Percentiles rank a stretch among this genome's conserved stretches.
These are phyloP conservation scores for Scatophagus argus DNA, from an alignment of 2,113 vertebrate species.

Conservation along the genomic window DNA sequence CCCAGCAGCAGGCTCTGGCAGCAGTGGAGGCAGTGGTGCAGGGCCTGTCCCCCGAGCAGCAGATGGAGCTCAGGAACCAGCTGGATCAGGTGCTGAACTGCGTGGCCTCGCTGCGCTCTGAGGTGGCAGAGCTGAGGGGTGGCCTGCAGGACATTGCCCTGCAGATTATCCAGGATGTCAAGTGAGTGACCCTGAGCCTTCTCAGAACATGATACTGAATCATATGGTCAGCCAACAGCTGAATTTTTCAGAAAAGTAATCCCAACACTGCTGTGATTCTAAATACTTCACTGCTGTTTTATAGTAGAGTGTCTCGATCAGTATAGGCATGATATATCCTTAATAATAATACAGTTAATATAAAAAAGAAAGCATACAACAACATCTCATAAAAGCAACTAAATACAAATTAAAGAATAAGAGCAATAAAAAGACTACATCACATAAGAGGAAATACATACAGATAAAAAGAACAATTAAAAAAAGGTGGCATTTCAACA, in stretches of 20 bases:
- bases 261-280: background rate
- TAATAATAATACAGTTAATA: too few relatives aligned
- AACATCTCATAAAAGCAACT: too few relatives aligned
- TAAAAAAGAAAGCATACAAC: too few relatives aligned
- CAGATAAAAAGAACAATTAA: too few relatives aligned
- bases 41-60: conserved; percentile 77
- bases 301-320: background rate
- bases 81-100: conserved; percentile 89
- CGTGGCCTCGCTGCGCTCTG: conserved; percentile 84
- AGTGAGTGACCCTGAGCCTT: conserved; percentile 76
- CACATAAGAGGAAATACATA: too few relatives aligned
- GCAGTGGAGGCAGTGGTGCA: conserved; percentile 69
- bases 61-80: conserved; percentile 87
- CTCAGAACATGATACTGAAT: background rate
- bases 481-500: too few relatives aligned
- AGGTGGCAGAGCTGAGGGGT: conserved; percentile 89
- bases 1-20: conserved; percentile 44
- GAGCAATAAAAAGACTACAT: too few relatives aligned
- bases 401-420: too few relatives aligned
- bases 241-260: too few relatives aligned
- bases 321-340: background rate
- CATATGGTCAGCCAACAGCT: background rate
- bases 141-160: conserved; percentile 87
- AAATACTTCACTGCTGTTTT: too few relatives aligned
- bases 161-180: conserved; percentile 91